Conservation (phyloP, 1,140 invertebrate genomes). For the Lasioglossum baleicum region DNA sequence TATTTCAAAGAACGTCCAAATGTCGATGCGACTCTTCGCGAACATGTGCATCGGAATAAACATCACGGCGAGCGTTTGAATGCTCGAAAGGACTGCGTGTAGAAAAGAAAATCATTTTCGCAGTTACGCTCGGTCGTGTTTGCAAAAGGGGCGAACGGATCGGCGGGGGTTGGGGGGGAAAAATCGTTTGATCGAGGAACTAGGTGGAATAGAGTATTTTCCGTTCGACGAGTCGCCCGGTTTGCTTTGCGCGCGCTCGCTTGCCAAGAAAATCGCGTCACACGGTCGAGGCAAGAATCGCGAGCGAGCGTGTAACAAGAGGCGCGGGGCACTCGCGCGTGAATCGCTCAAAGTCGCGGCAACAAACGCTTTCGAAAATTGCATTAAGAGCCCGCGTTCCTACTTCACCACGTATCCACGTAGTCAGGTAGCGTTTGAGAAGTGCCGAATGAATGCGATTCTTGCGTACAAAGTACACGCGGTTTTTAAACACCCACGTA, state of each 20-base stretch:
- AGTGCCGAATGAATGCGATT: conserved; percentile 46
- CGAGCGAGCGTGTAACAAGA: conserved; percentile 1
- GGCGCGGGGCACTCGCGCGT: conserved; percentile 26
- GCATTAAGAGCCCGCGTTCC: conserved; percentile 33
- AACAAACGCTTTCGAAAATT: conserved; percentile 48
- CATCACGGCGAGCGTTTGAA: too few relatives aligned
- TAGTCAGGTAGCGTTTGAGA: conserved; percentile 47
- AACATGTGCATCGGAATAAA: too few relatives aligned
- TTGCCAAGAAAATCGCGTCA: conserved; percentile 32
- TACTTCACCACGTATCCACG: conserved; percentile 43
- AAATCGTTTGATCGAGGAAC: background rate
- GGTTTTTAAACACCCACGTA: conserved; percentile 43
- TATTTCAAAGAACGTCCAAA: too few relatives aligned
- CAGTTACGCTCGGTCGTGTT: too few relatives aligned
- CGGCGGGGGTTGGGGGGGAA: background rate
- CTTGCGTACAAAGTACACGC: conserved; percentile 34
- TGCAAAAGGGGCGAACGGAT: background rate
- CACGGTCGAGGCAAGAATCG: background rate
- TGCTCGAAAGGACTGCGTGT: too few relatives aligned
- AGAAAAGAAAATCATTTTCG: too few relatives aligned
- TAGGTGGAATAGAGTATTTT: too few relatives aligned
- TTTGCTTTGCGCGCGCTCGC: conserved; percentile 9
- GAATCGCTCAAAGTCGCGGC: conserved; percentile 33
- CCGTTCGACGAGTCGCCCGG: background rate
- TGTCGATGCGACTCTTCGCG: too few relatives aligned